A percentile compares a stretch with the other conserved stretches of the same genome.
phyloP scores from a whole-genome alignment of 2,797 vertebrate species.

The Crotalus adamanteus region DNA sequence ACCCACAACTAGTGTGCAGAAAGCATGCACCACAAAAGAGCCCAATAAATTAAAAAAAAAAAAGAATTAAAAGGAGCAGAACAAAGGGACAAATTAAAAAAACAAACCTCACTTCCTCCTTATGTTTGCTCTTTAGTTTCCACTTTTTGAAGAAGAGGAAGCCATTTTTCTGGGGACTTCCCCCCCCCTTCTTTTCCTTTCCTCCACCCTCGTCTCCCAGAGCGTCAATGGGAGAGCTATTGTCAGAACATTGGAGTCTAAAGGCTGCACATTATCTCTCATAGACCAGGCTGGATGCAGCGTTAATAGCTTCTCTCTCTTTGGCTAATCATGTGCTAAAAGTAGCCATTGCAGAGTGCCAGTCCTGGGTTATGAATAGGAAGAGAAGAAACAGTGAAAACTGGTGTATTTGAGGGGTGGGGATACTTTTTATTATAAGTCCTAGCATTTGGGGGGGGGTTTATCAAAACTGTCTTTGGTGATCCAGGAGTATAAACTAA shows the following conservation, averaged over 20 bases:
- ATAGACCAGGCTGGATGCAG: slow-evolving; percentile 71
- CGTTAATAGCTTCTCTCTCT: slow-evolving; percentile 74
- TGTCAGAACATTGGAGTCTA: slow-evolving; percentile 68
- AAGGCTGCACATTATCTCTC: slow-evolving; percentile 69
- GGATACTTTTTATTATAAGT: background rate
- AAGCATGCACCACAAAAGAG: background rate
- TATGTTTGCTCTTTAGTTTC: slow-evolving; percentile 24
- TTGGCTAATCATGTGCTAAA: slow-evolving; percentile 70
- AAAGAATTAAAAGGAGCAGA: background rate
- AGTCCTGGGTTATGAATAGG: slow-evolving; percentile 29
- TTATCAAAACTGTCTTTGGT: background rate
- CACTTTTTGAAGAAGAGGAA: slow-evolving; percentile 48
- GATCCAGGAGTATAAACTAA: background rate
- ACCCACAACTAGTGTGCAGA: fast-evolving
- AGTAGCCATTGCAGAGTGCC: slow-evolving; percentile 49
- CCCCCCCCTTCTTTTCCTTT: slow-evolving; percentile 30
- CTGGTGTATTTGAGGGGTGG: background rate
- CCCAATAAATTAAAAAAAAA: background rate
- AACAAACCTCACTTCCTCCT: slow-evolving; percentile 45
- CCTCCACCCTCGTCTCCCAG: background rate
- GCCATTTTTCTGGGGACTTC: slow-evolving; percentile 1
- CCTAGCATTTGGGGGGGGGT: background rate
- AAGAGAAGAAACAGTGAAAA: slow-evolving; percentile 29
- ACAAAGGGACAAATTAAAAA: background rate
- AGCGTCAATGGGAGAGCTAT: slow-evolving; percentile 64